These are phyloP conservation scores for Parauchenoglanis punctatus DNA, from an alignment of 2,797 vertebrate species.

Conservation along the genomic window DNA sequence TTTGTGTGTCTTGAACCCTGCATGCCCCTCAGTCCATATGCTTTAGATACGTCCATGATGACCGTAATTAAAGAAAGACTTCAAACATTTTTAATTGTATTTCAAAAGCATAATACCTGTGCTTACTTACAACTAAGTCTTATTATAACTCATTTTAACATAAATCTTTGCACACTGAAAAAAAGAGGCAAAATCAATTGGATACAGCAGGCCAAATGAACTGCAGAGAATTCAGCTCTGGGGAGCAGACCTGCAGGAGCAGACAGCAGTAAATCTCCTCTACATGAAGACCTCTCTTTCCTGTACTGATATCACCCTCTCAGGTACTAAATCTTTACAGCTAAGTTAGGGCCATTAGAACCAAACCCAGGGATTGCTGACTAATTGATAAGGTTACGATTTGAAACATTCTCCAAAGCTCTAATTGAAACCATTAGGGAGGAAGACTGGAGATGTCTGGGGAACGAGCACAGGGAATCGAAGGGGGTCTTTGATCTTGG, in stretches of 20 bases:
- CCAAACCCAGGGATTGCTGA: constrained; percentile 63
- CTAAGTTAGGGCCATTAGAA: constrained; percentile 59
- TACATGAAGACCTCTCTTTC: constrained; percentile 56
- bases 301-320: constrained; percentile 58
- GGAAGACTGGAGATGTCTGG: constrained; percentile 60
- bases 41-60: background rate
- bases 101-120: constrained; percentile 26
- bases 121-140: constrained; percentile 23
- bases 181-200: constrained; percentile 45
- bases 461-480: constrained; percentile 48
- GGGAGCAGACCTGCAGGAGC: constrained; percentile 43
- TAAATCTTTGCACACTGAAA: constrained; percentile 25
- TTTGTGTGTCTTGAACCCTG: background rate
- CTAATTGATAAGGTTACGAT: constrained; percentile 69
- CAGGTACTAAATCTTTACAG: constrained; percentile 59
- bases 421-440: constrained; percentile 66
- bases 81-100: constrained; percentile 31
- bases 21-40: background rate
- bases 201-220: constrained; percentile 40
- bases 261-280: constrained; percentile 56
- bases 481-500: constrained; percentile 66
- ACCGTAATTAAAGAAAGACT: constrained; percentile 24
- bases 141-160: constrained; percentile 40
- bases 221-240: constrained; percentile 36
- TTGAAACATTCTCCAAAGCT: constrained; percentile 62